A percentile compares a stretch with the other conserved stretches of the same genome.
phyloP scores from a whole-genome alignment of 1,140 invertebrate genomes.

The Batillaria attramentaria region DNA sequence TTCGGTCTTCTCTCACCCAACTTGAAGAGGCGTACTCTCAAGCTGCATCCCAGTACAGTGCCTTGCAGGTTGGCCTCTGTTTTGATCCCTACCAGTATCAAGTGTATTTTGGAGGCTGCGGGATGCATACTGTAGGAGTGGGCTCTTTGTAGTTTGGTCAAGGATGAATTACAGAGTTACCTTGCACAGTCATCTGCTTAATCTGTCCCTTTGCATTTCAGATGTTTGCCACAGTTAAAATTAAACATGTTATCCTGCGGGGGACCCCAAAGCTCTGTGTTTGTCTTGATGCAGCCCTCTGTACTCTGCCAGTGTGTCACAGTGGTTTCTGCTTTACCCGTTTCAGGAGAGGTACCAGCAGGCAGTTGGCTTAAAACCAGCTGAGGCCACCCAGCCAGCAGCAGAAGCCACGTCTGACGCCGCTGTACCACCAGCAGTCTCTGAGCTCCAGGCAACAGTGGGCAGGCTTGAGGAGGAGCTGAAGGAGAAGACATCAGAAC shows the following conservation, averaged over 20 bases:
- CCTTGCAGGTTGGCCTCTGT: conserved; percentile 35
- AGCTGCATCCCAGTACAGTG: conserved; percentile 58
- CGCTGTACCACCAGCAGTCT: not conserved
- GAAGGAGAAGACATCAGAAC: conserved; percentile 27
- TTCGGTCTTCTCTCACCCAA: conserved; percentile 54
- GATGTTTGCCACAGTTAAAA: too few relatives aligned
- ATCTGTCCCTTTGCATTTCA: too few relatives aligned
- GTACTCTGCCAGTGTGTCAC: too few relatives aligned
- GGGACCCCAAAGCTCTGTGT: too few relatives aligned
- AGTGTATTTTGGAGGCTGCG: too few relatives aligned
- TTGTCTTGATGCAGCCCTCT: too few relatives aligned
- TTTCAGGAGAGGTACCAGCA: conserved; percentile 60
- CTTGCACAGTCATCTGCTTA: too few relatives aligned
- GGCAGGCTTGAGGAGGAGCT: conserved; percentile 36
- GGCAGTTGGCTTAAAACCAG: conserved; percentile 34
- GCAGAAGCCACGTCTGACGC: not conserved
- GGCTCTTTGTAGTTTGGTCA: too few relatives aligned
- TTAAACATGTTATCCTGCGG: too few relatives aligned
- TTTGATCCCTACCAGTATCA: too few relatives aligned
- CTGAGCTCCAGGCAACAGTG: conserved; percentile 26
- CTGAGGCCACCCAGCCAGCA: not conserved
- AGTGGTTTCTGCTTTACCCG: not conserved
- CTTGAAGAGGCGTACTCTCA: conserved; percentile 63
- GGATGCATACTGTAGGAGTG: too few relatives aligned
- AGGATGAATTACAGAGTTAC: not conserved